phyloP scores from a whole-genome alignment of 2,888 invertebrate genomes.

The Dolomedes plantarius region DNA sequence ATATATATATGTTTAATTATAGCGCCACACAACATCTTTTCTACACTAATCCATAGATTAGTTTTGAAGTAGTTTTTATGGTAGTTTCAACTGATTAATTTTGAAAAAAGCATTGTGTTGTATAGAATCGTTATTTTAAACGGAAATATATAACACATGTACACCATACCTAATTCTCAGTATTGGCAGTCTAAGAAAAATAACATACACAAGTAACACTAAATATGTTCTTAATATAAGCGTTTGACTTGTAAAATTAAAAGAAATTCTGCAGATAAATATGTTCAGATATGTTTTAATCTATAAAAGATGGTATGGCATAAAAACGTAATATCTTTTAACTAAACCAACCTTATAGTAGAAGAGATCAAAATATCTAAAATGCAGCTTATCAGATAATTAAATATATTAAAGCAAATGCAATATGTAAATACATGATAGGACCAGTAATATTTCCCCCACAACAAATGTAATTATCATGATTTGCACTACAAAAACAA shows the following conservation, averaged over 20 bases:
- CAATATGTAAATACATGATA: not conserved
- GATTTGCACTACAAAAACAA: not conserved
- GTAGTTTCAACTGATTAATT: not conserved
- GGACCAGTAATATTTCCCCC: not conserved
- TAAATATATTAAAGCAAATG: not conserved
- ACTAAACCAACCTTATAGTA: not conserved
- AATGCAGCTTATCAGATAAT: not conserved
- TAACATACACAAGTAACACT: not conserved
- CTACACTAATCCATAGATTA: constrained; percentile 7
- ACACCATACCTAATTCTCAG: not conserved
- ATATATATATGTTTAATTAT: constrained; percentile 46
- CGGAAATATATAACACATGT: not conserved
- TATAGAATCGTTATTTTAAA: not conserved
- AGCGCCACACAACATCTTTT: constrained; percentile 23
- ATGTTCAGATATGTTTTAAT: constrained; percentile 6
- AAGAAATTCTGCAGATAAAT: not conserved
- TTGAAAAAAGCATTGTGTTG: not conserved
- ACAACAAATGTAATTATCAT: not conserved
- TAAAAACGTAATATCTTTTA: not conserved
- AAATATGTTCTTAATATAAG: not conserved
- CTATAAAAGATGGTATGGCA: constrained; percentile 10
- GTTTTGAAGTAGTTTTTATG: not conserved
- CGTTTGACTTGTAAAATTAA: not conserved
- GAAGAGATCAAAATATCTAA: constrained; percentile 3
- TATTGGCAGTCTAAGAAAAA: not conserved